Base-by-base conservation (phyloP, 2,888 invertebrate species). In the Adelphocoris suturalis region DNA sequence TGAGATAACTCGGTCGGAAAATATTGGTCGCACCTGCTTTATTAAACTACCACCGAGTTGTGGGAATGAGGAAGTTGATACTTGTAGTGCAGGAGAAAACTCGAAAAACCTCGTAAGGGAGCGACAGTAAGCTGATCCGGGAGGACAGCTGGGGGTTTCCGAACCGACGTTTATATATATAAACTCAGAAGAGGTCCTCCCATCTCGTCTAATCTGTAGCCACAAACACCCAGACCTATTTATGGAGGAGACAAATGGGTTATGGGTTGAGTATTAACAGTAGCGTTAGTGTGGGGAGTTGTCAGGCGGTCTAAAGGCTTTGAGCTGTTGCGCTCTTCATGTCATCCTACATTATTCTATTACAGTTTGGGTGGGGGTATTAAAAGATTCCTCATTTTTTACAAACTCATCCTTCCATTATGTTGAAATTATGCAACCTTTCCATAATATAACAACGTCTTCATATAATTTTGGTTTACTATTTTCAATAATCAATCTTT, bases 11-110 rank as follows among this genome's bases (percentile, higher is more conserved):
- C 82, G 19, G 52, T 48, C n/a, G 23, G 82, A 86, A 86, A 86
- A 47, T 86, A 86, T 86, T 75, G 86, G 86, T 48, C 75, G 75
- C 86, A 86, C 75, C 86, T 86, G 86, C 68, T 75, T 86, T 46
- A 86, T 75, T 86, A 68, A 86, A 86, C 37, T 52, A 48, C 52
- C 27, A 37, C 19, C 16, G 23, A 23, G 75, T 86, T 47, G 86
- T 85, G 85, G 57, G n/a, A 82, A 68, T 68, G 23, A 46, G 76
- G 76, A 84, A 84, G 84, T 84, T 85, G 85, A 85, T 28, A 52
- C 28, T n/a, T 13, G 85, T n/a, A 4, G 37, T 16, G 28, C 19
- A 23, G 13, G 27, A 85, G 37, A 28, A 57, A 55, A n/a, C 85
- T 28, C 61, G n/a, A 57, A 85, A 85, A 85, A 23, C 46, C 85